Base-by-base conservation (phyloP, 1,140 invertebrate genomes). In the Leptopilina boulardi region DNA sequence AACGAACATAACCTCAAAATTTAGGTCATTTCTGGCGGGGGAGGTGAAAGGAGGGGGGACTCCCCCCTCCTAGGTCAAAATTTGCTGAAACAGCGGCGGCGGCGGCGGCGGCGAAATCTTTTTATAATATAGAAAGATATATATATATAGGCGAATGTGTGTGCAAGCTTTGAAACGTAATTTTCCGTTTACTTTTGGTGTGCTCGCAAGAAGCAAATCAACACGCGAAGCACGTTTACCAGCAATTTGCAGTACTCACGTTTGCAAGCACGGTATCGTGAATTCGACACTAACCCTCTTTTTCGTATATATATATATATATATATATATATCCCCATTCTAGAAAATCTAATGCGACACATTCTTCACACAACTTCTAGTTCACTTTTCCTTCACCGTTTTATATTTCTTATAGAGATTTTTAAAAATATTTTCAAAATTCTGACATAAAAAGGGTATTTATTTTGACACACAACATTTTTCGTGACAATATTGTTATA, bases 231-330 rank as follows among this genome's bases (percentile, higher is more conserved):
- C 56, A 66, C 56, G 56, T 66, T 66, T 66, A 66, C 23, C 56
- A 66, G 56, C 56, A 66, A 66, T 66, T 66, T 66, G 56, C 56
- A 66, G 56, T 21, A 66, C 56, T 66, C 56, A 66, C 56, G 15
- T 11, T 21, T 66, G 56, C 10, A 30, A 66, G 56, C 56, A 11
- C 56, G 21, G 56, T 66, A 66, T 56, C 54, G 54, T 66, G 56
- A 66, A 66, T 66, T 66, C 56, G 56, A 66, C 56, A 66, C 56
- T 66, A 23, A 56, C 19, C 54, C 54, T 19, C n/a, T 56, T 56
- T 10, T 11, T 11, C 54, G 54, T 8, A 19, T 21, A 56, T 19
- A 23, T 21, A 56, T 56, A 18, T 56, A 56, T n/a, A n/a, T n/a
- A n/a, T n/a, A n/a, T n/a, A n/a, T n/a, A 42, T 42, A 13, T 13